Conservation (phyloP, 37 sponge, comb jelly and placozoan genomes). For the Amphimedon queenslandica region DNA sequence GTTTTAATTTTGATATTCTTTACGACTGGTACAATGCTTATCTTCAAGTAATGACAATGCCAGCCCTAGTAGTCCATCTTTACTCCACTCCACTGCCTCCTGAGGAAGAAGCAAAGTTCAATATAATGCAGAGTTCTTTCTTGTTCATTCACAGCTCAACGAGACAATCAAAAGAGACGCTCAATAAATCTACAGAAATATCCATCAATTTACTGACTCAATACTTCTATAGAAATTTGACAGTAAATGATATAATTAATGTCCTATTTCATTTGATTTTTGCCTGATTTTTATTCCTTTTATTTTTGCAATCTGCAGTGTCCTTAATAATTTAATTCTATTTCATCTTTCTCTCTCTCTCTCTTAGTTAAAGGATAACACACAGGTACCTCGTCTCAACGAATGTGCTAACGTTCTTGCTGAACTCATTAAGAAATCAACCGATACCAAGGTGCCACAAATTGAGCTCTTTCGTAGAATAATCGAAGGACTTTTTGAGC, state of each 20-base stretch:
- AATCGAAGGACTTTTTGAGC: slow-evolving; percentile 34
- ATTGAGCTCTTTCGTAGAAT: neutral
- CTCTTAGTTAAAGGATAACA: neutral
- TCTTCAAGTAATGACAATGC: slow-evolving; percentile 44
- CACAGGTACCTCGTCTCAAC: neutral
- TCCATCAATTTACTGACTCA: neutral
- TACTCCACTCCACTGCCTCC: neutral
- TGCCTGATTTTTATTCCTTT: too few species aligned
- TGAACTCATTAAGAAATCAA: neutral
- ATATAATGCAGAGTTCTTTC: slow-evolving; percentile 48
- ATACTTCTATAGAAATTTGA: neutral
- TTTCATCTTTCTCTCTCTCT: neutral
- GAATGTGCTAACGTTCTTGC: neutral
- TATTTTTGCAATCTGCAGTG: too few species aligned
- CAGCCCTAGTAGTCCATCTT: slow-evolving; percentile 41
- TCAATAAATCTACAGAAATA: neutral
- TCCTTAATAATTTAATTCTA: neutral
- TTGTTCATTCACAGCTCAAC: slow-evolving; percentile 12
- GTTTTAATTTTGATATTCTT: neutral
- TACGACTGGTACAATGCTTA: slow-evolving; percentile 45
- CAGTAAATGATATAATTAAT: neutral
- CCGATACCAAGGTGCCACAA: neutral
- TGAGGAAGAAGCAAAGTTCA: slow-evolving; percentile 24
- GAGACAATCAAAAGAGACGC: neutral
- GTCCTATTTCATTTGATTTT: too few species aligned